Evolutionary conservation across 2,113 vertebrate species (phyloP).

Genomic region (Miniopterus natalensis): DNA sequence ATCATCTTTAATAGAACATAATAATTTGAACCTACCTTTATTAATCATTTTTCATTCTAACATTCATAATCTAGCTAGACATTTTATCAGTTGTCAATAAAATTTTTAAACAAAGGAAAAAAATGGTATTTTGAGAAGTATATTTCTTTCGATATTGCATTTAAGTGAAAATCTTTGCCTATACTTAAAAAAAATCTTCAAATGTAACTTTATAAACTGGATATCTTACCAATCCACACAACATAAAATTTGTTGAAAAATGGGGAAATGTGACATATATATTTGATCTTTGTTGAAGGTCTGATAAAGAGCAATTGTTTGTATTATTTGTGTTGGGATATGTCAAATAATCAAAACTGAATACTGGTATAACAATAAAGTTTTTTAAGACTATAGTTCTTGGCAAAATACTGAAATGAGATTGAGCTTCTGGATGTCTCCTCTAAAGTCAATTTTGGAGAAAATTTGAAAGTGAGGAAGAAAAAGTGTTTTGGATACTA

Average conservation of each 20-base stretch:
- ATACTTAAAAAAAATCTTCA: neutral
- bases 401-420: neutral
- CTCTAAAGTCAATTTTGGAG: neutral
- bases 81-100: slow-evolving; percentile 32
- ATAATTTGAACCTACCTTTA: slow-evolving; percentile 35
- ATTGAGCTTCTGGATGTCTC: neutral
- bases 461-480: neutral
- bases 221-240: neutral
- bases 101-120: neutral
- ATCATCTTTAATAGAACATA: slow-evolving; percentile 68
- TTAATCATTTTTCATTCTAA: slow-evolving; percentile 56
- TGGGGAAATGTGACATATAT: neutral
- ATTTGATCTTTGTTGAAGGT: neutral
- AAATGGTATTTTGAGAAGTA: neutral
- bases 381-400: neutral
- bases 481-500: neutral
- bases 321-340: neutral
- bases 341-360: neutral
- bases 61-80: slow-evolving; percentile 40
- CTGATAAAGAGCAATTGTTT: neutral
- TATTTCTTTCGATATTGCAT: slow-evolving; percentile 37
- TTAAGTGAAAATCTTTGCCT: neutral
- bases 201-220: neutral
- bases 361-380: neutral
- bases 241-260: neutral